Evolutionary conservation across 2,113 vertebrate species (phyloP).

Genomic region (Pantherophis guttatus): DNA sequence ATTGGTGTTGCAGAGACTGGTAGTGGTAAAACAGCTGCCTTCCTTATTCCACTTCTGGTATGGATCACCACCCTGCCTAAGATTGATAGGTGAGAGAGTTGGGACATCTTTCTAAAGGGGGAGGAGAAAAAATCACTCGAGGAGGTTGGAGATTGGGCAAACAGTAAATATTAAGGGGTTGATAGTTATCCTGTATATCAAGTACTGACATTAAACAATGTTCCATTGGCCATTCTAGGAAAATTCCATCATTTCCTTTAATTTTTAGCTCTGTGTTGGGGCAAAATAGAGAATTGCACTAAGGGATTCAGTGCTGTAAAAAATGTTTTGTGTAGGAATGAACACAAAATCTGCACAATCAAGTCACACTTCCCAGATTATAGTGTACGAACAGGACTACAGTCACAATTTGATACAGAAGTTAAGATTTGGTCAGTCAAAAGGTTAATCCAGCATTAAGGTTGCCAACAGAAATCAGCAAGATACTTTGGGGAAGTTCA

Average conservation of each 20-base stretch:
- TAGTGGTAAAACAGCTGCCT: slow-evolving; percentile 96
- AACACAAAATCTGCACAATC: neutral
- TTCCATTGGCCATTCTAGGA: neutral
- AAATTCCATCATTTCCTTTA: neutral
- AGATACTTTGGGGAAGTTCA: neutral
- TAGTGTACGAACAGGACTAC: neutral
- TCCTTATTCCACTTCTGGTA: slow-evolving; percentile 93
- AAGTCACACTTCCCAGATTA: neutral
- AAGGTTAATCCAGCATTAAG: neutral
- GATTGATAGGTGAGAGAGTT: slow-evolving; percentile 81
- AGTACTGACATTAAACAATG: neutral
- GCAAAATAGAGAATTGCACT: neutral
- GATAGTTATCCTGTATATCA: neutral
- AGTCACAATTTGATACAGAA: neutral
- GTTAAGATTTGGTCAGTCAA: neutral
- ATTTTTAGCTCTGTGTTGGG: neutral
- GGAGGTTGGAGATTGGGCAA: neutral
- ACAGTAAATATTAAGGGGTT: neutral
- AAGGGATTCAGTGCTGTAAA: neutral
- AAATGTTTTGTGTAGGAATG: neutral
- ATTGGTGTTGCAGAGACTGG: slow-evolving; percentile 97
- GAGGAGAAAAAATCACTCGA: neutral
- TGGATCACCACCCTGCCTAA: slow-evolving; percentile 98
- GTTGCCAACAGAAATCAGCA: neutral
- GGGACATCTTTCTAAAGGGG: neutral